Base-by-base conservation (phyloP, 1,140 invertebrate genomes). In the Lucilia sericata region DNA sequence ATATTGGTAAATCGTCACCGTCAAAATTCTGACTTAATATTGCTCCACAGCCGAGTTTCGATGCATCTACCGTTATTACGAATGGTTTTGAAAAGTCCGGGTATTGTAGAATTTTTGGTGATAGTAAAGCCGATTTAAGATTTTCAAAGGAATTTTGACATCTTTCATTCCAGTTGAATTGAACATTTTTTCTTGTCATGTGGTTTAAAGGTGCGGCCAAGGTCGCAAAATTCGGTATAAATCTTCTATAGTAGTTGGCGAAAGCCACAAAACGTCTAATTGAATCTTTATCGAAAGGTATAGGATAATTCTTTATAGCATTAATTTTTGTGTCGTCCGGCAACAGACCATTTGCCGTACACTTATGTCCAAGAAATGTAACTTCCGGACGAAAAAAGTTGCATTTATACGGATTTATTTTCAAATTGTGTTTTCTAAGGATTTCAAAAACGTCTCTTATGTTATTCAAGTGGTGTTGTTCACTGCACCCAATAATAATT, bases 281-380 rank as follows among this genome's bases (percentile, higher is more conserved):
- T 82, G 85, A 76, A 74, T 87, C 87, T 14, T 74, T 60, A 36
- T 85, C 82, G 34, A 25, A 84, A 65, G 88, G 87, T 10, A 76
- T 36, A 42, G 84, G 84, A 81, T 86, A 86, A 30, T 87, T 83
- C 49, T n/a, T 82, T 19, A 89, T 74, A 0, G 85, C 85, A 75
- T 85, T 65, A 34, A 87, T 30, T 85, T 89, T 82, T 34, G 51
- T 34, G 7, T 47, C 42, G 30, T 82, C 60, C 60, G 82, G 19
- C 25, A n/a, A 55, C 9, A 82, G 49, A 13, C 82, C 82, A 60
- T 55, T 65, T 34, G 51, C 30, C 21, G 82, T 82, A 36, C 30
- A 34, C 42, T 74, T 13, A 81, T 88, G 87, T 70, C 86, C 87
- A 36, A 87, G 82, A 85, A 85, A 88, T 14, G 49, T 81, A 34